Conservation (phyloP, 2,797 vertebrate genomes). For the Clarias pachynema region DNA sequence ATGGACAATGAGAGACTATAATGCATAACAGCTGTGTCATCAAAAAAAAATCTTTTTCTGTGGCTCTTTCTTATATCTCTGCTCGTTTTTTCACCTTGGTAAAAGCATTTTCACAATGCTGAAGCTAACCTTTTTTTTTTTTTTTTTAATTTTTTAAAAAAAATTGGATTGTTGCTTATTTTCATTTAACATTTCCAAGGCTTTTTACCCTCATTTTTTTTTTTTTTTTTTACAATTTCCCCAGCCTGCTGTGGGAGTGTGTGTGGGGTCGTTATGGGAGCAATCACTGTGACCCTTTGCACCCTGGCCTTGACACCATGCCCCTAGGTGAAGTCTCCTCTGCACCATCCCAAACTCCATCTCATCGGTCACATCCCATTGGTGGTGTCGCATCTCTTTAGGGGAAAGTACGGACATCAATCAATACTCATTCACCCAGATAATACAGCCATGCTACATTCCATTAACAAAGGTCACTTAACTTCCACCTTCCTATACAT, state of each 20-base stretch:
- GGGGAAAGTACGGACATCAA: conserved; percentile 35
- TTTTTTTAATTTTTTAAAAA: too few relatives aligned
- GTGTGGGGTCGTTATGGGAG: neutral
- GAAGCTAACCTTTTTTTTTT: neutral
- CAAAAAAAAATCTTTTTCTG: neutral
- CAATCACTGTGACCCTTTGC: neutral
- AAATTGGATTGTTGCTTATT: neutral
- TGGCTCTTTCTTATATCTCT: neutral
- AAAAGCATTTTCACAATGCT: neutral
- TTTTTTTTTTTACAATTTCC: neutral
- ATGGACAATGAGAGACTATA: neutral
- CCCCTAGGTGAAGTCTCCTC: conserved; percentile 23
- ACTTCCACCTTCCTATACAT: conserved; percentile 32
- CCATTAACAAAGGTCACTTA: conserved; percentile 45
- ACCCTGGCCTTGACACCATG: conserved; percentile 22
- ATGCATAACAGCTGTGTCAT: conserved; percentile 1
- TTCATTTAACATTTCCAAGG: neutral
- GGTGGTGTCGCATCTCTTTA: conserved; percentile 24
- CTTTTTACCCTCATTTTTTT: too few relatives aligned
- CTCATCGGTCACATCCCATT: conserved; percentile 8
- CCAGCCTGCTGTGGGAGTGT: neutral
- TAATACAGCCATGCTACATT: conserved; percentile 42
- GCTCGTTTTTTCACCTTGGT: neutral
- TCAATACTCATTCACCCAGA: conserved; percentile 49
- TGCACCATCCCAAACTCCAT: conserved; percentile 26